A percentile compares a stretch with the other conserved stretches of the same genome.
Evolutionary conservation across 1,140 invertebrate genomes (phyloP).

Genomic region (Drosophila pruinosa): DNA sequence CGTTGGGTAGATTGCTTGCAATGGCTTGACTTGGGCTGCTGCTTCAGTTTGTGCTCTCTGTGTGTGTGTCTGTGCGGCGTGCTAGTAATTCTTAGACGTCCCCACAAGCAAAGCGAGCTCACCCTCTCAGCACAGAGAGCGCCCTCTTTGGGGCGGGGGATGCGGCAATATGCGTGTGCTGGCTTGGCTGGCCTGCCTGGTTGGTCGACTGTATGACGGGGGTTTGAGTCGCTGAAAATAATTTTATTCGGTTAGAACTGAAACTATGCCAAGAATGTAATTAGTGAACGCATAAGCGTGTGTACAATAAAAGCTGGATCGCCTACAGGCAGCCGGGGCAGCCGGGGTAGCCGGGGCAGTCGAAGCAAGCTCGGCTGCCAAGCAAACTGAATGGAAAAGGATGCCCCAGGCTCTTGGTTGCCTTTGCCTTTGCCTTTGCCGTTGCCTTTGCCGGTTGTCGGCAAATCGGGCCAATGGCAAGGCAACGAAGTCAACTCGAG

Average conservation of each 20-base stretch:
- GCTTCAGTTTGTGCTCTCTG: neutral
- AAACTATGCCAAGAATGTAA: constrained; percentile 96
- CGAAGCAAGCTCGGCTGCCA: constrained; percentile 36
- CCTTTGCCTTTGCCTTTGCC: neutral
- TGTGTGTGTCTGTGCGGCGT: constrained; percentile 7
- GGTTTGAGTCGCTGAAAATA: constrained; percentile 65
- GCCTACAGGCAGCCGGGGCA: constrained; percentile 71
- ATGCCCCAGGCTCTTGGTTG: constrained; percentile 3
- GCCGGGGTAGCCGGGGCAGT: constrained; percentile 34
- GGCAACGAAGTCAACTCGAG: constrained; percentile 5
- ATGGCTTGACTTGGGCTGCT: constrained; percentile 5
- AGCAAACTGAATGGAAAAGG: constrained; percentile 4
- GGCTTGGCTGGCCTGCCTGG: constrained; percentile 1
- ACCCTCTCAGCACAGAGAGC: neutral
- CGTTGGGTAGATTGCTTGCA: constrained; percentile 1
- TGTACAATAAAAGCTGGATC: constrained; percentile 71
- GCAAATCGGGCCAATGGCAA: constrained; percentile 20
- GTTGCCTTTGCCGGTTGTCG: neutral
- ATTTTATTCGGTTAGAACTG: constrained; percentile 82
- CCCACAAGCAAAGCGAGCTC: constrained; percentile 1
- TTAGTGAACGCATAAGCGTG: constrained; percentile 89
- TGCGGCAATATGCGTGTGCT: constrained; percentile 40
- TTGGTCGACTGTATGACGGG: constrained; percentile 3
- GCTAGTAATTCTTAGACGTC: constrained; percentile 32
- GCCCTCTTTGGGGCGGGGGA: neutral